These are phyloP conservation scores for Idris sp. DNA, from an alignment of 1,140 invertebrate species.

Conservation along the genomic window DNA sequence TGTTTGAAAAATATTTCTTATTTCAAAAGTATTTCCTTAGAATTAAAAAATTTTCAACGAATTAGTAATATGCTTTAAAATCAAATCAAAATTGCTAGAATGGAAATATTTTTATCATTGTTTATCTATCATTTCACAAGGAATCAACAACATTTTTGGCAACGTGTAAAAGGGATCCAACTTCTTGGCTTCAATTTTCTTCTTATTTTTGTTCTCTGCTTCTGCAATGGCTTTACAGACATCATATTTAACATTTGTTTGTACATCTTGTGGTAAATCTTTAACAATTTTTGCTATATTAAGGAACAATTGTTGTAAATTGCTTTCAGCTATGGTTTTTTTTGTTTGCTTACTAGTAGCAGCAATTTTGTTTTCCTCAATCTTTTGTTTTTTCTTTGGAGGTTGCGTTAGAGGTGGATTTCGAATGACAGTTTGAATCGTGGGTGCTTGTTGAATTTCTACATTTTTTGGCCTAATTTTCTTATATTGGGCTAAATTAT, in stretches of 20 bases:
- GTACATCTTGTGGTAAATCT: constrained; percentile 69
- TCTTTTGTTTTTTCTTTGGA: too few relatives aligned
- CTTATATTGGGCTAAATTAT: constrained; percentile 65
- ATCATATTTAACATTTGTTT: constrained; percentile 74
- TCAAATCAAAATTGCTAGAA: too few relatives aligned
- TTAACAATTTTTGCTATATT: constrained; percentile 74
- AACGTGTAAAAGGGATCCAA: constrained; percentile 56
- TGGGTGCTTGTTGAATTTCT: too few relatives aligned
- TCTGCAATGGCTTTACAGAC: constrained; percentile 74
- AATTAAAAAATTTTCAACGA: too few relatives aligned
- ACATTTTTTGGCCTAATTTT: constrained; percentile 69
- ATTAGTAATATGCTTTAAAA: too few relatives aligned
- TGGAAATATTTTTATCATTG: too few relatives aligned
- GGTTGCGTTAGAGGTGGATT: constrained; percentile 1
- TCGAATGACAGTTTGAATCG: too few relatives aligned
- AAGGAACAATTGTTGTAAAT: constrained; percentile 64
- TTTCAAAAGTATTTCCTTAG: too few relatives aligned
- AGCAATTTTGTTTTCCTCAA: too few relatives aligned
- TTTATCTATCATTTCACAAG: constrained; percentile 69
- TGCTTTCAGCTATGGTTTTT: constrained; percentile 21
- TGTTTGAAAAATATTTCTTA: too few relatives aligned
- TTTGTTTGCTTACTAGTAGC: too few relatives aligned
- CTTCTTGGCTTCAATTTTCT: constrained; percentile 8
- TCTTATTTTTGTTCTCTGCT: constrained; percentile 68
- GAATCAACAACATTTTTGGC: constrained; percentile 69